Percentiles rank a stretch among this genome's conserved stretches.
Conservation (phyloP, 2,888 invertebrate species). For the Desoria tigrina region DNA sequence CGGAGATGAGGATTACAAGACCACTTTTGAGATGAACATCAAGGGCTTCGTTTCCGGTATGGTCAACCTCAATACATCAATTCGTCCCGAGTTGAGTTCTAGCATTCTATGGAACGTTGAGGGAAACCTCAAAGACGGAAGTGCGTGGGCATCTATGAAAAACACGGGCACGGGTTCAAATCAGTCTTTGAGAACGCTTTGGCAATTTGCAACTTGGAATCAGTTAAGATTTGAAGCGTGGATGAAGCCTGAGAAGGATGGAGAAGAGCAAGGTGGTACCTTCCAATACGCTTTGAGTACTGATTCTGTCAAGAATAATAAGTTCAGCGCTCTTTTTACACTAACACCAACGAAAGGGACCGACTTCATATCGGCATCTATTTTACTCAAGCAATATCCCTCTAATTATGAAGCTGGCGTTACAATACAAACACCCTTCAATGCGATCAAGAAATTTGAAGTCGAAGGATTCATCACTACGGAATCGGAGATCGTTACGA, state of each 20-base stretch:
- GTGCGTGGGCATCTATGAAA: conserved; percentile 28
- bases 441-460: neutral
- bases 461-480: neutral
- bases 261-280: conserved; percentile 37
- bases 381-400: neutral
- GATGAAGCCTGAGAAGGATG: conserved; percentile 24
- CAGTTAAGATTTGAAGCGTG: conserved; percentile 35
- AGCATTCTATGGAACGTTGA: conserved; percentile 44
- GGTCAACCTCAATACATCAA: conserved; percentile 35
- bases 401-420: neutral
- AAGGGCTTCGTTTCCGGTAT: conserved; percentile 40
- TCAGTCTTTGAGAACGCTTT: conserved; percentile 30
- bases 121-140: conserved; percentile 33
- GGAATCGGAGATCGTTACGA: neutral
- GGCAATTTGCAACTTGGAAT: conserved; percentile 44
- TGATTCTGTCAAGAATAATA: neutral
- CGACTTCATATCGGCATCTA: neutral
- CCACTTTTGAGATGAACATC: conserved; percentile 28
- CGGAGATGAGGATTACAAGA: conserved; percentile 32
- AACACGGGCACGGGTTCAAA: too few species aligned
- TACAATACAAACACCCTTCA: neutral
- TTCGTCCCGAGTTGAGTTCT: conserved; percentile 33
- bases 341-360: neutral
- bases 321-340: neutral
- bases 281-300: conserved; percentile 30